A percentile compares a stretch with the other conserved stretches of the same genome.
Conservation (phyloP, 2,797 vertebrate genomes). For the Sciurus vulgaris region DNA sequence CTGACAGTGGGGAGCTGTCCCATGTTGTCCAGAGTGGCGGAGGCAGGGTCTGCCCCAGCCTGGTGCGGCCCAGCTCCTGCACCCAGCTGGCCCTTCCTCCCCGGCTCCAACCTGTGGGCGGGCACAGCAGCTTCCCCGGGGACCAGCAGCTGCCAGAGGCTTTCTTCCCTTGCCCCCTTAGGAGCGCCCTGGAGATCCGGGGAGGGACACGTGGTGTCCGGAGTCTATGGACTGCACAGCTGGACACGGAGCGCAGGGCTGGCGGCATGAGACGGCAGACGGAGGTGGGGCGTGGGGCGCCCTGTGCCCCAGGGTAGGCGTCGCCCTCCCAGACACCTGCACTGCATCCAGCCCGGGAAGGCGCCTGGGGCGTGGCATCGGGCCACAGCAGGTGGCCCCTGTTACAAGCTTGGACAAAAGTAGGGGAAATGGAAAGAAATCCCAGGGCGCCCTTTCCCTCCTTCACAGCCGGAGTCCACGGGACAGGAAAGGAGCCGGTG, state of each 20-base stretch:
- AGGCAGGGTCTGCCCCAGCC: no score
- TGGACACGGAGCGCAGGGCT: neutral
- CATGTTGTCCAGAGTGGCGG: neutral
- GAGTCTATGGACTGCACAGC: neutral
- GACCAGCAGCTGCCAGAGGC: neutral
- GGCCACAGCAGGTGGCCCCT: fast-evolving
- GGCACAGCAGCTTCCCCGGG: neutral
- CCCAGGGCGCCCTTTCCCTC: neutral
- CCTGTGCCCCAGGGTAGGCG: neutral
- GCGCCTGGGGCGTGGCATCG: neutral
- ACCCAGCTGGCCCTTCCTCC: no score
- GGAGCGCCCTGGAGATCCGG: neutral
- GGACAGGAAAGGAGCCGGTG: fast-evolving
- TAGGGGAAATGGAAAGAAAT: neutral
- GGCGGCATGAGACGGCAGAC: neutral
- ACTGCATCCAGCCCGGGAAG: neutral
- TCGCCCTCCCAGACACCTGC: neutral
- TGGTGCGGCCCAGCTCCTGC: no score
- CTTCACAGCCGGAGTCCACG: neutral
- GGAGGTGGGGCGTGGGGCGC: neutral
- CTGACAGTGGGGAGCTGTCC: no score
- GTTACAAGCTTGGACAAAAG: neutral
- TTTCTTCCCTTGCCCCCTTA: neutral
- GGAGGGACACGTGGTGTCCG: neutral
- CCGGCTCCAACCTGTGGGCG: no score